Conservation (phyloP, 2,113 vertebrate genomes). For the Protobothrops flavoviridis region DNA sequence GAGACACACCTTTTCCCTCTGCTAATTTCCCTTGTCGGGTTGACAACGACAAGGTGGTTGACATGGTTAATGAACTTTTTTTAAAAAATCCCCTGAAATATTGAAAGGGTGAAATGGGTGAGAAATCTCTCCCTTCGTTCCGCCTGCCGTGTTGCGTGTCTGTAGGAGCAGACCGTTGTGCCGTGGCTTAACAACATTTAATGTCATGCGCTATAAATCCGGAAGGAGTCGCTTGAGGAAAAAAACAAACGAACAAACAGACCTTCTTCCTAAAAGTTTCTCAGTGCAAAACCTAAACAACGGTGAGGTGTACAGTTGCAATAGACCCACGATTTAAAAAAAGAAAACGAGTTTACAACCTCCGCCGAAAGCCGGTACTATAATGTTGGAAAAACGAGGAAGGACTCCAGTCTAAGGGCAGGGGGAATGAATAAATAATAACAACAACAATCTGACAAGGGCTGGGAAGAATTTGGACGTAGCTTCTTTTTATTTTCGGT, state of each 20-base stretch:
- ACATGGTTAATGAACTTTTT: slow-evolving; percentile 60
- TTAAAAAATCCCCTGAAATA: slow-evolving; percentile 40
- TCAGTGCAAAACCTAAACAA: slow-evolving; percentile 91
- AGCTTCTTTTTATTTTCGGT: slow-evolving; percentile 32
- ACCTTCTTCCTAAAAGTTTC: slow-evolving; percentile 72
- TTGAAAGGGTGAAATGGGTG: slow-evolving; percentile 40
- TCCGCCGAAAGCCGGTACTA: slow-evolving; percentile 60
- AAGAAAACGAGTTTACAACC: slow-evolving; percentile 64
- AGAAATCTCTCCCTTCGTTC: background rate
- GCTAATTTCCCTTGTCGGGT: background rate
- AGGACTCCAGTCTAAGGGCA: slow-evolving; percentile 18
- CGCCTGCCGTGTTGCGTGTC: background rate
- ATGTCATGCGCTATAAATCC: slow-evolving; percentile 75
- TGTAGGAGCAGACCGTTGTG: slow-evolving; percentile 34
- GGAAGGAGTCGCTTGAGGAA: slow-evolving; percentile 72
- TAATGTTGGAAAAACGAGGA: slow-evolving; percentile 49
- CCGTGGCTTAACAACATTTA: slow-evolving; percentile 70
- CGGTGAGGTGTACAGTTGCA: slow-evolving; percentile 87
- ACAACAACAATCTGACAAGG: background rate
- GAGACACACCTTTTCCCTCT: slow-evolving; percentile 55
- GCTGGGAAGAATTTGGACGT: slow-evolving; percentile 53
- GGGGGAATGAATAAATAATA: background rate
- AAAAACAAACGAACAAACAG: slow-evolving; percentile 44
- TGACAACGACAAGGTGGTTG: slow-evolving; percentile 24
- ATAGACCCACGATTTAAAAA: slow-evolving; percentile 74